Base-by-base conservation (phyloP, 1,140 invertebrate genomes). In the Archegozetes longisetosus region DNA sequence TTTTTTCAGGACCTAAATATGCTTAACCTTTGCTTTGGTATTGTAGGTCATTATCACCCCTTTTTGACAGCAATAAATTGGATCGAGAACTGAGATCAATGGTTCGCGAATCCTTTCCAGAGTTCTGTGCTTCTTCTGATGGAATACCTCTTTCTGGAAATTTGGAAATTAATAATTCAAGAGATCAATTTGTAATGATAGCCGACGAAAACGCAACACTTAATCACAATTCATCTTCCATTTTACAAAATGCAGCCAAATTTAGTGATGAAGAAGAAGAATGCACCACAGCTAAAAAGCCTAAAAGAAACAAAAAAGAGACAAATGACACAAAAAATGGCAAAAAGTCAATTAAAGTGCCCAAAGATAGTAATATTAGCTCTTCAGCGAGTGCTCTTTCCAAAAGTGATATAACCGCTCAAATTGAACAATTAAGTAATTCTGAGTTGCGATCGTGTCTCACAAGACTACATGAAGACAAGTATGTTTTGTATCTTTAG, bases 21-120 rank as follows among this genome's bases (percentile, higher is more conserved):
- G n/a, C n/a, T n/a, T n/a, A n/a, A n/a, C n/a, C n/a, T n/a, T 14
- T 53, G 26, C 28, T 27, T 64, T 50, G 29, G 48, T 55, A 40
- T 20, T 23, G 20, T 32, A 74, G 73, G 53, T 90, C 86, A 64
- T 74, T 96, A 52, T 83, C 85, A 65, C 88, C 89, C 6, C 74
- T 96, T 52, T 93, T 97, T 75, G 90, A 95, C 67, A 93, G 88
- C 70, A 82, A 84, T 13, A 93, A 93, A 72, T 75, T 96, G 58
- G 92, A 97, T 72, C 78, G 82, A 65, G 91, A 96, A 71, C 74
- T 96, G 54, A 75, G 88, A 50, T 79, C 77, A 60, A 83, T 90
- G 69, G 84, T 96, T 53, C 78, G 85, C 62, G 88, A 92, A 68
- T 88, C 84, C 57, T 95, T 95, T 70, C 82, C 84, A 66, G 90